Percentiles rank a stretch among this genome's conserved stretches.
Conservation (phyloP, 2,113 vertebrate species). For the Actenoides lindsayi region DNA sequence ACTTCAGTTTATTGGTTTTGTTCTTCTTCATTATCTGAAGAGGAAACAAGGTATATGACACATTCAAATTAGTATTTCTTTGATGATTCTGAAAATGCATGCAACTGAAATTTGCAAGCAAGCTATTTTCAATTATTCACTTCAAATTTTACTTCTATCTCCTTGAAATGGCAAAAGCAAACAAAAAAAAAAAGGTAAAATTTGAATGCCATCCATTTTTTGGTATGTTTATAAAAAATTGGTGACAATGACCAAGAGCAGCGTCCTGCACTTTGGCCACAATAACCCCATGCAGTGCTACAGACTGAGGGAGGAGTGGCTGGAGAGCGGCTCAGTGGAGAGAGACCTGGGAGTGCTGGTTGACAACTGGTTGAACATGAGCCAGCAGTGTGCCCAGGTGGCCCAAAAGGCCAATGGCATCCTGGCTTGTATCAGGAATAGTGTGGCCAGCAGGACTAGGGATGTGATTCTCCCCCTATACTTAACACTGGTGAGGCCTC, state of each 20-base stretch:
- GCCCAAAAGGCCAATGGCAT: too few species aligned
- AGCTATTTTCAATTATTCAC: not conserved
- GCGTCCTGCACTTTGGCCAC: too few species aligned
- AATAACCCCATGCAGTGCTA: too few species aligned
- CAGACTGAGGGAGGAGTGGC: too few species aligned
- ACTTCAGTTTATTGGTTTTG: not conserved
- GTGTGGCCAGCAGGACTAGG: too few species aligned
- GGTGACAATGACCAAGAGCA: not conserved
- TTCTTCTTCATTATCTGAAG: not conserved
- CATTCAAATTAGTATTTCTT: not conserved
- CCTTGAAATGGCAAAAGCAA: not conserved
- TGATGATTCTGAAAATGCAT: not conserved
- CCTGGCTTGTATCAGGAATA: too few species aligned
- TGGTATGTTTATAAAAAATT: not conserved
- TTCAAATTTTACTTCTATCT: not conserved
- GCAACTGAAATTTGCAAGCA: not conserved
- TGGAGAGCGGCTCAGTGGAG: too few species aligned
- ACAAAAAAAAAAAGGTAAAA: not conserved
- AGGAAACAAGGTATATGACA: not conserved
- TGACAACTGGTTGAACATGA: too few species aligned
- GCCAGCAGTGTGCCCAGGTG: too few species aligned
- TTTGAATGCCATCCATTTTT: not conserved
- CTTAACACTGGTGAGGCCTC: too few species aligned
- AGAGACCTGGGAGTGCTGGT: too few species aligned
- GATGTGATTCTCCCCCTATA: too few species aligned